These are phyloP conservation scores for Cnemophilus loriae DNA, from an alignment of 2,113 vertebrate species.

Conservation along the genomic window DNA sequence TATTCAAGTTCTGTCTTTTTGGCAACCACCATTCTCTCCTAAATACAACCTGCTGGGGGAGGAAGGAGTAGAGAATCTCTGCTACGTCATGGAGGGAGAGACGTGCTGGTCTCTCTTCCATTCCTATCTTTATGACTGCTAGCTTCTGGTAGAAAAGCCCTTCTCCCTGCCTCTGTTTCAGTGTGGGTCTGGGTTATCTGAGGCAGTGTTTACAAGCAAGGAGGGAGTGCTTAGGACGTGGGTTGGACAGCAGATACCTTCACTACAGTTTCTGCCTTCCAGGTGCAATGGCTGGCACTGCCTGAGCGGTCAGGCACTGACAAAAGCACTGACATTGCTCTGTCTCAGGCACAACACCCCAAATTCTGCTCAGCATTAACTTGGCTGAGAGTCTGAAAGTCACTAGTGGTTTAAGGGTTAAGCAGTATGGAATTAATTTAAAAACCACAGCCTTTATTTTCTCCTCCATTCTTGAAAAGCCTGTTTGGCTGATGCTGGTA, in stretches of 20 bases:
- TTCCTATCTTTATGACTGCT: background rate
- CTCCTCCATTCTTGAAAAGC: conserved; percentile 64
- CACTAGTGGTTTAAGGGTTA: conserved; percentile 49
- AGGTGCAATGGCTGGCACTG: background rate
- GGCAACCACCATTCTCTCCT: background rate
- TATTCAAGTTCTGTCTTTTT: background rate
- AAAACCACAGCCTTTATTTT: conserved; percentile 63
- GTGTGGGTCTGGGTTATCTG: background rate
- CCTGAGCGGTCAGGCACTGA: background rate
- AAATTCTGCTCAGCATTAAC: background rate
- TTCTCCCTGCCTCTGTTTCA: background rate
- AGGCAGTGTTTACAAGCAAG: background rate
- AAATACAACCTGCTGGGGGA: background rate
- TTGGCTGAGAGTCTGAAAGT: background rate
- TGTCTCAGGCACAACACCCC: background rate
- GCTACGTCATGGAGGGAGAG: background rate
- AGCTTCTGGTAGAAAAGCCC: background rate
- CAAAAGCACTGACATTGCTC: background rate
- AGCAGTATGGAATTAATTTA: conserved; percentile 40
- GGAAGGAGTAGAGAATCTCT: background rate
- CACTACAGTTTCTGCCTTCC: background rate
- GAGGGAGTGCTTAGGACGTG: background rate
- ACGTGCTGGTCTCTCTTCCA: background rate
- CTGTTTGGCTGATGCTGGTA: conserved; percentile 58
- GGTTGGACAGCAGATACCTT: background rate